Evolutionary conservation across 2,113 vertebrate genomes (phyloP).

Genomic region (Salvator merianae): DNA sequence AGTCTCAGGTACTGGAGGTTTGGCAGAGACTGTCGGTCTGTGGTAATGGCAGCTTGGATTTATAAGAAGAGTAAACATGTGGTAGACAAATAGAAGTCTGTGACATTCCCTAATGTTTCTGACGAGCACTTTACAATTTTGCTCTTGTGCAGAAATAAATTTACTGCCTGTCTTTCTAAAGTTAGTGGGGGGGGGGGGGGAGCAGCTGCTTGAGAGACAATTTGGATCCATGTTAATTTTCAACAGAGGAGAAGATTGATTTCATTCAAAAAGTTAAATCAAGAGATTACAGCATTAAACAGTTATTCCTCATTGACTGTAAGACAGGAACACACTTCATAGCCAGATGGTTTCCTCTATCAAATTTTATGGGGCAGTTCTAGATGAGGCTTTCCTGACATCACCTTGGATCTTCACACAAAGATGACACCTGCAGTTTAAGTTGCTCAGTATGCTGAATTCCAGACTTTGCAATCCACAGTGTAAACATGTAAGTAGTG

Average conservation of each 20-base stretch:
- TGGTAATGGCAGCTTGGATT: conserved; percentile 48
- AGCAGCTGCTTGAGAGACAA: conserved; percentile 35
- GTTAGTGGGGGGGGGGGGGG: background rate
- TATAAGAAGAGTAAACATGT: conserved; percentile 38
- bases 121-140: conserved; percentile 40
- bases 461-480: background rate
- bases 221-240: conserved; percentile 7
- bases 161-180: conserved; percentile 22
- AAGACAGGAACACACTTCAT: conserved; percentile 20
- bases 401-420: conserved; percentile 9
- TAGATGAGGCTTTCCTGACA: conserved; percentile 13
- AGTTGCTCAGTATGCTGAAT: conserved; percentile 7
- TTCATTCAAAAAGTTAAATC: conserved; percentile 38
- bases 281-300: conserved; percentile 19
- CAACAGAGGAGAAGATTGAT: conserved; percentile 23
- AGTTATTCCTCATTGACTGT: conserved; percentile 2
- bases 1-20: conserved; percentile 45
- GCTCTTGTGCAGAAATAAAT: conserved; percentile 30
- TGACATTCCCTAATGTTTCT: conserved; percentile 49
- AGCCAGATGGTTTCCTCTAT: conserved; percentile 27
- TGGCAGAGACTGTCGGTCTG: conserved; percentile 54
- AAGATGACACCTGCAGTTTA: background rate
- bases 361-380: background rate
- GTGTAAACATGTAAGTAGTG: background rate
- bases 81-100: conserved; percentile 51